Base-by-base conservation (phyloP, 2,888 invertebrate genomes). In the Thymelicus lineola region DNA sequence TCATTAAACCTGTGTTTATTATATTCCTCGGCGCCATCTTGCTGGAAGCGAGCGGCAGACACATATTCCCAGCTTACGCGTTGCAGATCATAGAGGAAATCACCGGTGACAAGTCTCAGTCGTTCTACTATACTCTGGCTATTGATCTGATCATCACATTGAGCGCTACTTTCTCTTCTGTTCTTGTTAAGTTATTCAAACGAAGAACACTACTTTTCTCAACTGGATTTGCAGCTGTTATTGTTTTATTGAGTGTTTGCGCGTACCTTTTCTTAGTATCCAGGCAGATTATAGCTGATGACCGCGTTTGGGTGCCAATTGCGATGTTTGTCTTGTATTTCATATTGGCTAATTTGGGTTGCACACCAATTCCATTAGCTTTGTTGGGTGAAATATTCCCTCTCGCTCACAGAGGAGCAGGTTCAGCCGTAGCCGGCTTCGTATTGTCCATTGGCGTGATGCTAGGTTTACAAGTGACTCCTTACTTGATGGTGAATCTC, bases 311-410 rank as follows among this genome's bases (percentile, higher is more conserved):
- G 81, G 76, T 89, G 65, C 81, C 87, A 0, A 71, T 86, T 36
- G 53, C 74, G 0, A 59, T 90, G 12, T 86, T 89, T 28, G 77
- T 80, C 0, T 35, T 81, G 0, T 90, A 84, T 71, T 87, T 88
- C 58, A 76, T 88, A 17, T 70, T 89, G 17, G 80, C 80, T 0
- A 91, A 89, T 73, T 80, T 90, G 20, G 91, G 90, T 1, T 86
- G 88, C 65, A 84, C 87, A 7, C 83, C 87, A 0, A 87, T 90
- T 66, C 85, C 90, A 1, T 71, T 88, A 15, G 83, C 85, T 2
- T 77, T 90, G 14, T 71, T 88, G 36, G 91, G 91, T 0, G 91
- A 91, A 74, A 70, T 90, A 6, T 86, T 85, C 50, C 90, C 90
- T 0, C 78, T 90, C 53, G 82, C 78, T 0, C 86, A 89, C 66